Evolutionary conservation across 2,888 invertebrate species (phyloP).

Genomic region (Eupithecia pulchellata): DNA sequence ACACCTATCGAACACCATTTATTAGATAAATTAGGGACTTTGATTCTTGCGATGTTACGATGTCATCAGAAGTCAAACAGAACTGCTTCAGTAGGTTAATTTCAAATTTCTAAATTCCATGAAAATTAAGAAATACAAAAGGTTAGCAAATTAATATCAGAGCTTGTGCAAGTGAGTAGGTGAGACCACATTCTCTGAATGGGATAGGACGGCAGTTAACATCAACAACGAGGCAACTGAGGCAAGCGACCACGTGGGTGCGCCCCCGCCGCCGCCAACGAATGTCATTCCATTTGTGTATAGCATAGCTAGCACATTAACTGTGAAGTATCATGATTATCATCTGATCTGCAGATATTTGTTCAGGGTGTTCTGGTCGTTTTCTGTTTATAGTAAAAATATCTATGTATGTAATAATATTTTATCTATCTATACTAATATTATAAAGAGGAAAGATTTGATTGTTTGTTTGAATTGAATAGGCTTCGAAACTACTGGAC

Average conservation of each 20-base stretch:
- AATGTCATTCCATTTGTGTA: conserved; percentile 49
- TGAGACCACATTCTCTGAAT: conserved; percentile 68
- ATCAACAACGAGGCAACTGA: conserved; percentile 37
- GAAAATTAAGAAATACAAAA: background rate
- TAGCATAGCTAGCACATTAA: conserved; percentile 50
- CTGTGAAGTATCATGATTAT: conserved; percentile 39
- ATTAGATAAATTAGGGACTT: background rate
- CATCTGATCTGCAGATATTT: too few relatives aligned
- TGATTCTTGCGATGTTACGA: too few relatives aligned
- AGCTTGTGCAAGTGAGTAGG: conserved; percentile 64
- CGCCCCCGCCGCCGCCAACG: conserved; percentile 60
- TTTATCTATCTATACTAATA: too few relatives aligned
- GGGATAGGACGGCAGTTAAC: conserved; percentile 55
- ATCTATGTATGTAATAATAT: too few relatives aligned
- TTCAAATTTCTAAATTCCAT: background rate
- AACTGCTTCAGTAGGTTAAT: background rate
- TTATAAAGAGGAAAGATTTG: too few relatives aligned
- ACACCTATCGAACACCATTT: background rate
- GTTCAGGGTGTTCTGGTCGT: too few relatives aligned
- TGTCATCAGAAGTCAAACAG: background rate
- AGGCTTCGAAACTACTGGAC: too few relatives aligned
- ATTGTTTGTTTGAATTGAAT: too few relatives aligned
- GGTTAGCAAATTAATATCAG: conserved; percentile 59
- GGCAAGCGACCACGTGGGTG: conserved; percentile 60
- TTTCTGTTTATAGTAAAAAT: too few relatives aligned